Base-by-base conservation (phyloP, 2,888 invertebrate species). In the Stratiomys singularior region DNA sequence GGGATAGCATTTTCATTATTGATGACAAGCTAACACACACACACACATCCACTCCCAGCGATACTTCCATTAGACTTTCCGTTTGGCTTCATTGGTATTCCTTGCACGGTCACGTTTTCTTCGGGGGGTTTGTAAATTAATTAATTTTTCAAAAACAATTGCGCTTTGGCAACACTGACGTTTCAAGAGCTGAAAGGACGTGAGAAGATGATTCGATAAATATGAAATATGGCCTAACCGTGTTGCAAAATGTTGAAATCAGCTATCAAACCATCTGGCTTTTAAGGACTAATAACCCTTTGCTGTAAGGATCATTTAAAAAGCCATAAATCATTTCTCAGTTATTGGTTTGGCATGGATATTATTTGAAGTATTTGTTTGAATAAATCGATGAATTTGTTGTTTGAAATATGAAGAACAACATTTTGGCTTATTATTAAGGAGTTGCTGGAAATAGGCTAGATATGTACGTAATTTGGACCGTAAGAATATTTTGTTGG, bases 131-230 rank as follows among this genome's bases (percentile, higher is more conserved):
- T 47, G 21, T 47, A 23, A 71, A 71, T 71, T 71, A 71, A 71
- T 71, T 71, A 71, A 71, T 47, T 71, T 71, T 71, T 71, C 47
- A 47, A 64, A 64, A 28, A 27, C 13, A 64, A 64, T 64, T 64
- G 28, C 25, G 13, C 47, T 46, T 23, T 9, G 71, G 25, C 64
- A 30, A 13, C 64, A 2, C 46, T 21, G 23, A 23, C 18, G 60
- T 60, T 60, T 13, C 25, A 7, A 60, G 18, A 21, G 60, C 7
- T 9, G 37, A 37, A 37, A 37, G 37, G 23, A n/a, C 25, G 60
- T 52, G 15, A n/a, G 52, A 25, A 21, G 23, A 23, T 60, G 23
- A 23, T 18, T 23, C 60, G 60, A 60, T 13, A 60, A 25, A 25
- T n/a, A 7, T 1, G 60, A 60, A 1, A 67, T 30, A 67, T 3